Evolutionary conservation across 2,113 vertebrate species (phyloP).

Genomic region (Ophthalmolycus amberensis): DNA sequence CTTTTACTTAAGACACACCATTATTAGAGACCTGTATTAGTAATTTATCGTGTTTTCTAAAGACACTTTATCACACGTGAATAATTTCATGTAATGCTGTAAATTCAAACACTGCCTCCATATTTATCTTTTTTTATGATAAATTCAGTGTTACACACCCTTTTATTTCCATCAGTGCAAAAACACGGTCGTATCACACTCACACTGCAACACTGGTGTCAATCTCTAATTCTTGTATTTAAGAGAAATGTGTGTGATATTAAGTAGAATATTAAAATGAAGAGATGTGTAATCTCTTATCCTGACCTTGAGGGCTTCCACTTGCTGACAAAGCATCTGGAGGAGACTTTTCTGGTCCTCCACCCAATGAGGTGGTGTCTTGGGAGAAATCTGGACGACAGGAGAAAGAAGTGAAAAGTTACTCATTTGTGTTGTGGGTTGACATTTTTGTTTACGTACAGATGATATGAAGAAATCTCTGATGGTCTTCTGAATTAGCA

Average conservation of each 20-base stretch:
- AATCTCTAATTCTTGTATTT: not conserved
- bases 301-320: conserved; percentile 95
- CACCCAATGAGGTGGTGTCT: conserved; percentile 93
- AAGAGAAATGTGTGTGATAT: not conserved
- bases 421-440: not conserved
- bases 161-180: not conserved
- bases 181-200: not conserved
- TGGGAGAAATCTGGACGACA: conserved; percentile 89
- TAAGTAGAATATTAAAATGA: not conserved
- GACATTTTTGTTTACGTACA: not conserved
- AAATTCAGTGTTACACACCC: not conserved
- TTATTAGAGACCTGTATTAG: not conserved
- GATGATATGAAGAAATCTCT: not conserved
- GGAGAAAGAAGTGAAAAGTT: conserved; percentile 6
- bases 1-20: too few relatives aligned
- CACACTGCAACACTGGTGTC: not conserved
- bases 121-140: not conserved
- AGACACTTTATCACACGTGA: not conserved
- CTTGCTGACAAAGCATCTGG: conserved; percentile 94
- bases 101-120: not conserved
- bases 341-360: conserved; percentile 95
- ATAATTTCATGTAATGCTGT: not conserved
- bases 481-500: not conserved
- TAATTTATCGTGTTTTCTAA: not conserved
- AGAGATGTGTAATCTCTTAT: not conserved